Evolutionary conservation across 1,140 invertebrate species (phyloP).

Genomic region (Dinothrombium tinctorium): DNA sequence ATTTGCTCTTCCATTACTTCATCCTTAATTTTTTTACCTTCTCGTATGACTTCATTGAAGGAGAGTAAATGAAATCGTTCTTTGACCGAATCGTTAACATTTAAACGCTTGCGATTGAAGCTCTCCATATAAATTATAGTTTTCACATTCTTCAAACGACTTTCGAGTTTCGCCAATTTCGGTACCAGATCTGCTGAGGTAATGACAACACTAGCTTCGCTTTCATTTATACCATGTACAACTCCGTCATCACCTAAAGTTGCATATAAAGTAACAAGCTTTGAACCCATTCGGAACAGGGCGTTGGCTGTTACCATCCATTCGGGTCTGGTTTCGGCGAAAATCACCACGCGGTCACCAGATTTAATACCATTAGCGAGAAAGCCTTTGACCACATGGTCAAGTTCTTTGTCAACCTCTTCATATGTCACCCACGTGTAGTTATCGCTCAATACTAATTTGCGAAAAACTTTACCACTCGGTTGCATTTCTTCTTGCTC

Average conservation of each 20-base stretch:
- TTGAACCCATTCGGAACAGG: conserved; percentile 10
- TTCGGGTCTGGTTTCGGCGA: conserved; percentile 75
- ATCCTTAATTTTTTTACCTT: neutral
- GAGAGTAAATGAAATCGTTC: neutral
- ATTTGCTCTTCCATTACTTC: too few relatives aligned
- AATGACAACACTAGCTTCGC: conserved; percentile 45
- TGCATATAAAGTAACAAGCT: conserved; percentile 82
- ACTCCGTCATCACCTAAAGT: conserved; percentile 87
- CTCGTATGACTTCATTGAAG: neutral
- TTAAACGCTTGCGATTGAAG: neutral
- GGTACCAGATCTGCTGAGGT: conserved; percentile 17
- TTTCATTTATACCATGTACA: conserved; percentile 81
- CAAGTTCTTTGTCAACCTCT: conserved; percentile 46
- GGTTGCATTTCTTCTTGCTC: neutral
- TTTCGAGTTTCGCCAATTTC: conserved; percentile 6
- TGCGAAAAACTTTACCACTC: conserved; percentile 3
- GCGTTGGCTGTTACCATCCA: conserved; percentile 10
- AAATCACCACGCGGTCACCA: conserved; percentile 59
- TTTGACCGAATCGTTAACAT: neutral
- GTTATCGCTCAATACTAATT: conserved; percentile 21
- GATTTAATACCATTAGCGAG: conserved; percentile 25
- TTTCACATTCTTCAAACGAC: neutral
- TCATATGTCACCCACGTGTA: conserved; percentile 31
- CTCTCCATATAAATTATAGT: conserved; percentile 9
- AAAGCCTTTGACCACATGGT: conserved; percentile 52